These are phyloP conservation scores for Cheilosia urbana DNA, from an alignment of 2,888 invertebrate genomes.

Conservation along the genomic window DNA sequence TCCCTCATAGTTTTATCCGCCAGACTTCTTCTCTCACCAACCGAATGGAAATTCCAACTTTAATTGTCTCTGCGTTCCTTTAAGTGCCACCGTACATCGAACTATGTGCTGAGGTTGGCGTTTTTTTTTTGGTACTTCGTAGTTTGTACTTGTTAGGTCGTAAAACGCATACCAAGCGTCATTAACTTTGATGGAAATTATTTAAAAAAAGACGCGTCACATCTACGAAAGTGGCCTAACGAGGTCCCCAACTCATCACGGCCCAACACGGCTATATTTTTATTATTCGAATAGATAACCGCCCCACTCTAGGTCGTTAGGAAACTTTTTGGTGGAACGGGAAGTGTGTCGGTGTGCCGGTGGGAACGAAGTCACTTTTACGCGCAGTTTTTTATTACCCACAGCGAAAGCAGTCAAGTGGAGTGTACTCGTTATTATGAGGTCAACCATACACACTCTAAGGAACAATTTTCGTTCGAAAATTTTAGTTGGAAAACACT, in stretches of 20 bases:
- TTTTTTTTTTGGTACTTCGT: neutral
- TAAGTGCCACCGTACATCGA: neutral
- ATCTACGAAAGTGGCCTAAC: neutral
- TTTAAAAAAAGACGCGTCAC: neutral
- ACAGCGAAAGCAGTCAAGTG: neutral
- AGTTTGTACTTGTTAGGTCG: neutral
- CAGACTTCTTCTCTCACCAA: neutral
- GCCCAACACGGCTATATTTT: neutral
- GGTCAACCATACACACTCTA: slow-evolving; percentile 5
- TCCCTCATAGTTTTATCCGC: neutral
- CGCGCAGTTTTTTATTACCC: neutral
- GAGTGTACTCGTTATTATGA: slow-evolving; percentile 12
- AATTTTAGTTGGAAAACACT: neutral
- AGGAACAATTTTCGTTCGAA: neutral
- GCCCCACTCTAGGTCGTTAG: neutral
- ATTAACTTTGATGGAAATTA: slow-evolving; percentile 38
- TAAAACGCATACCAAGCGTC: slow-evolving; percentile 19
- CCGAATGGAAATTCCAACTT: neutral
- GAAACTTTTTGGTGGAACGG: neutral
- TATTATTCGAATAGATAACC: neutral
- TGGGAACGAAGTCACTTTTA: slow-evolving; percentile 4
- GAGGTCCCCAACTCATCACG: neutral
- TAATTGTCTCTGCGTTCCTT: slow-evolving; percentile 1
- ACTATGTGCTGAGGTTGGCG: neutral
- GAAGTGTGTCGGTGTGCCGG: neutral